These are phyloP conservation scores for Phocoena sinus DNA, from an alignment of 2,113 vertebrate species.

Conservation along the genomic window DNA sequence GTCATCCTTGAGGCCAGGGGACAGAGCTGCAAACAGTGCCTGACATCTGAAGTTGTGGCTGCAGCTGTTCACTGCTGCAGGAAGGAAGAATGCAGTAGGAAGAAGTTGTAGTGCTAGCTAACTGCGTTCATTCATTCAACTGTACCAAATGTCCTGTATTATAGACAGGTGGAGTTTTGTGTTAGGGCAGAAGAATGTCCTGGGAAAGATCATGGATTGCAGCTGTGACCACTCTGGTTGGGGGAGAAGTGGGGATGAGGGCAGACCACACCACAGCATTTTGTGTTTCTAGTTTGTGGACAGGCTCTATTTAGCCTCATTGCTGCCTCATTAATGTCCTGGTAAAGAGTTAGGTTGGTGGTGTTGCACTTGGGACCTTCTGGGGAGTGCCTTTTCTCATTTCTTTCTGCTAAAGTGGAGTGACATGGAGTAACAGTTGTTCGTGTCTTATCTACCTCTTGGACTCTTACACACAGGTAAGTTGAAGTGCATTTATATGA, in stretches of 20 bases:
- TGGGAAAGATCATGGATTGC: neutral
- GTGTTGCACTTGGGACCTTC: neutral
- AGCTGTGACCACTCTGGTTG: neutral
- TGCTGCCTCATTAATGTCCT: neutral
- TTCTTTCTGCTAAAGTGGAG: neutral
- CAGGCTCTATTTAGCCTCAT: neutral
- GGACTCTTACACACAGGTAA: neutral
- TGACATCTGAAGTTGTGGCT: neutral
- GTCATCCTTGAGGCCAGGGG: neutral
- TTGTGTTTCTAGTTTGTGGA: neutral
- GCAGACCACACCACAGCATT: neutral
- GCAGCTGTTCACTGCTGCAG: neutral
- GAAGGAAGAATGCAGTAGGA: neutral
- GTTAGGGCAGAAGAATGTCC: neutral
- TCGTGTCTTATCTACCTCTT: neutral
- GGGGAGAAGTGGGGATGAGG: too few relatives aligned
- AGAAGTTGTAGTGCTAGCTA: neutral
- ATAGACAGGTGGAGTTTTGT: neutral
- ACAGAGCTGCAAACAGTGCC: neutral
- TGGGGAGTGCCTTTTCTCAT: neutral
- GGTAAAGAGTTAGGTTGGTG: neutral
- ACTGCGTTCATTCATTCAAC: neutral
- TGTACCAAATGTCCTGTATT: neutral
- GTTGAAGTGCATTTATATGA: conserved; percentile 23
- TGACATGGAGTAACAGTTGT: neutral